Conservation (phyloP, 2,888 invertebrate genomes). For the Odiellus spinosus region DNA sequence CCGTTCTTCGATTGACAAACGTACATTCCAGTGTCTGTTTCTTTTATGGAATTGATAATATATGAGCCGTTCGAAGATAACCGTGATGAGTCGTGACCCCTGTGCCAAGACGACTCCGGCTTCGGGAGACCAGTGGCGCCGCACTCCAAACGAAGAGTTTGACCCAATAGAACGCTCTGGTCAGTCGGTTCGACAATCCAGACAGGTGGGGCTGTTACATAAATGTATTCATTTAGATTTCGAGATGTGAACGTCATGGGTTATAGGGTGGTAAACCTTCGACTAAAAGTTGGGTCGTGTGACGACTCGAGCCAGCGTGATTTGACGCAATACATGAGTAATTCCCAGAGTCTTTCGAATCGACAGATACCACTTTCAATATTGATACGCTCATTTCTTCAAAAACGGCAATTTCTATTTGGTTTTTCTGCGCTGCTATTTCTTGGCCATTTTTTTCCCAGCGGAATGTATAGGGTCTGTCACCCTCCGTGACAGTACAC, state of each 20-base stretch:
- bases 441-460: not conserved
- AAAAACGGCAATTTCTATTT: not conserved
- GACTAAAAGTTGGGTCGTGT: too few species aligned
- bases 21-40: too few species aligned
- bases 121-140: constrained; percentile 7
- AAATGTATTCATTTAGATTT: not conserved
- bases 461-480: not conserved
- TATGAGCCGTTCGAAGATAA: too few species aligned
- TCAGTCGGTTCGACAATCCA: constrained; percentile 8
- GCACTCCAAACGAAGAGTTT: constrained; percentile 1
- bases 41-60: too few species aligned
- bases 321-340: not conserved
- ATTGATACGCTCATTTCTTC: not conserved
- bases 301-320: too few species aligned
- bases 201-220: constrained; percentile 7
- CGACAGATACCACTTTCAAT: not conserved
- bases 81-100: constrained; percentile 1
- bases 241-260: too few species aligned
- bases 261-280: too few species aligned
- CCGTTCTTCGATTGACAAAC: too few species aligned
- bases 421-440: not conserved
- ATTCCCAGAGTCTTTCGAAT: not conserved
- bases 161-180: constrained; percentile 1
- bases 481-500: not conserved
- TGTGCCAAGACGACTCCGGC: constrained; percentile 7